Conservation (phyloP, 2,113 vertebrate genomes). For the Dendropsophus ebraccatus region DNA sequence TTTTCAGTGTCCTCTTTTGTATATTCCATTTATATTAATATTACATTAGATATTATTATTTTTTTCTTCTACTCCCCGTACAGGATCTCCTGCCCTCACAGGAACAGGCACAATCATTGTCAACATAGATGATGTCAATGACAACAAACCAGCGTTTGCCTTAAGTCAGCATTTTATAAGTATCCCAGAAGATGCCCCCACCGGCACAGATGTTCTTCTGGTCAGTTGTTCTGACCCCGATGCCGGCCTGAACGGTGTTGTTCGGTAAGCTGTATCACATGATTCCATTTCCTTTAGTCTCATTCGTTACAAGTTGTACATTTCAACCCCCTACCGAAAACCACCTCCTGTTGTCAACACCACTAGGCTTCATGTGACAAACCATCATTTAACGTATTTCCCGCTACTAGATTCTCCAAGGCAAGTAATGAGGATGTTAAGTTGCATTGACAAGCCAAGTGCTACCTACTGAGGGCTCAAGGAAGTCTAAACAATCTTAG, state of each 20-base stretch:
- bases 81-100: conserved; percentile 88
- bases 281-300: conserved; percentile 5
- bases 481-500: conserved; percentile 64
- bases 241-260: conserved; percentile 85
- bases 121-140: conserved; percentile 91
- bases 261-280: conserved; percentile 79
- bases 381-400: conserved; percentile 34
- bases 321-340: conserved; percentile 9
- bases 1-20: neutral
- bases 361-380: conserved; percentile 63
- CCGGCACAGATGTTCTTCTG: conserved; percentile 89
- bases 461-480: conserved; percentile 67
- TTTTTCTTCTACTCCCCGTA: neutral
- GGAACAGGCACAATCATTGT: conserved; percentile 90
- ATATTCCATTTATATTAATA: neutral
- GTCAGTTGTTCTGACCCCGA: conserved; percentile 92
- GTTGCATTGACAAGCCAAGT: conserved; percentile 72
- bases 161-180: conserved; percentile 81
- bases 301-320: conserved; percentile 14
- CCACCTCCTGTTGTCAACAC: conserved; percentile 40
- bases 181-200: conserved; percentile 87
- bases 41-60: neutral
- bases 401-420: conserved; percentile 68
- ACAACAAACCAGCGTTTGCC: conserved; percentile 87
- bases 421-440: conserved; percentile 77